Conservation (phyloP, 2,113 vertebrate species). For the Monopterus albus region DNA sequence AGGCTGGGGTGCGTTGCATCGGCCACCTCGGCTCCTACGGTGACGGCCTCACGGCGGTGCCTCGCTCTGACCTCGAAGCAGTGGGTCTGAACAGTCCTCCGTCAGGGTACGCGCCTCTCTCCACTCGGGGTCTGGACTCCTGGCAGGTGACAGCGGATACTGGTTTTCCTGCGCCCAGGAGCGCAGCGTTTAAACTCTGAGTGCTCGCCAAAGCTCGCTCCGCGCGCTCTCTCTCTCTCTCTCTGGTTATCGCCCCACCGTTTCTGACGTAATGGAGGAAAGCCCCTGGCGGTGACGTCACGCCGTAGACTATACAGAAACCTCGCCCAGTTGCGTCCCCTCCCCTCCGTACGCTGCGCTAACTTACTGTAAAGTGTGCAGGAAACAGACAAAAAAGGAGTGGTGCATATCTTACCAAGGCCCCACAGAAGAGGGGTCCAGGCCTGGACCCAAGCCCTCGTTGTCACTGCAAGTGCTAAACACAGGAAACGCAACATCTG, state of each 20-base stretch:
- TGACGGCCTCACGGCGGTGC: background rate
- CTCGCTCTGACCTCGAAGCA: background rate
- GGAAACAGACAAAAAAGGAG: no score
- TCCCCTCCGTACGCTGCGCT: background rate
- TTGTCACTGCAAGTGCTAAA: no score
- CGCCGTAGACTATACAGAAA: conserved; percentile 45
- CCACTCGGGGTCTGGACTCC: background rate
- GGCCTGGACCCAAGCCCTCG: no score
- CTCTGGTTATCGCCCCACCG: conserved; percentile 9
- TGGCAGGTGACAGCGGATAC: conserved; percentile 22
- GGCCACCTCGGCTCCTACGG: background rate
- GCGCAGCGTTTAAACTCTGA: conserved; percentile 12
- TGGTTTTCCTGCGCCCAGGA: conserved; percentile 5
- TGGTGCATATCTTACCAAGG: no score
- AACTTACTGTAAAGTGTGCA: conserved; percentile 7
- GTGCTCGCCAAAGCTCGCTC: conserved; percentile 55
- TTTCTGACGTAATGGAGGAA: conserved; percentile 80
- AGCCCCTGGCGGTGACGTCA: conserved; percentile 74
- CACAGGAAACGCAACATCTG: no score
- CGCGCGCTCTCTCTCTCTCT: background rate
- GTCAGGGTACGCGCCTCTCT: background rate
- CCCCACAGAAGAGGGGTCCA: no score
- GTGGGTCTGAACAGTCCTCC: background rate
- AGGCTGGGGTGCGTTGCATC: conserved; percentile 41
- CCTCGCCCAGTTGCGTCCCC: conserved; percentile 68